phyloP scores from a whole-genome alignment of 1,140 invertebrate species.

The Batillaria attramentaria region DNA sequence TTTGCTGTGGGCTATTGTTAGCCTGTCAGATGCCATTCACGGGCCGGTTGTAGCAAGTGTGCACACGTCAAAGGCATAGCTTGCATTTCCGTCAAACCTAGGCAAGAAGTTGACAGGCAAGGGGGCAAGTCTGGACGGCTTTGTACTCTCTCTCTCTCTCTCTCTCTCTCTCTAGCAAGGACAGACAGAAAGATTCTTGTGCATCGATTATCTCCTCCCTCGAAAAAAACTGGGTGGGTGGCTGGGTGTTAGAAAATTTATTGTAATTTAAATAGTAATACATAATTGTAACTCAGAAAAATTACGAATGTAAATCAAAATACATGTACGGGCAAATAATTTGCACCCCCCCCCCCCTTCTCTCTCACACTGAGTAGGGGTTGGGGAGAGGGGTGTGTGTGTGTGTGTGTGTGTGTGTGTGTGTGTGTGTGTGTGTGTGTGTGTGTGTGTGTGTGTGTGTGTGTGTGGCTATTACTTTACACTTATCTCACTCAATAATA shows the following conservation, averaged over 20 bases:
- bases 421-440: slow-evolving; percentile 2
- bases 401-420: slow-evolving; percentile 21
- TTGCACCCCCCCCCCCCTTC: too few species aligned
- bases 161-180: background rate
- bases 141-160: background rate
- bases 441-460: slow-evolving; percentile 4
- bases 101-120: background rate
- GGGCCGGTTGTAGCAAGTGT: background rate
- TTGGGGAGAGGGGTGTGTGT: background rate
- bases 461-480: too few species aligned
- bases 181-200: background rate
- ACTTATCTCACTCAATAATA: background rate
- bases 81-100: background rate
- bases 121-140: background rate
- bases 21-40: too few species aligned
- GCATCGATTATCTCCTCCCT: background rate
- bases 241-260: background rate
- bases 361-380: background rate
- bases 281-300: background rate
- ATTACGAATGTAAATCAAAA: too few species aligned
- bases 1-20: too few species aligned
- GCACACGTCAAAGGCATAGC: background rate
- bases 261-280: background rate
- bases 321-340: background rate
- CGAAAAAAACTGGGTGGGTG: background rate